Evolutionary conservation across 2,113 vertebrate species (phyloP), one percentile per base, ranked within the genome.

Genomic region (Pelusios castaneus): DNA sequence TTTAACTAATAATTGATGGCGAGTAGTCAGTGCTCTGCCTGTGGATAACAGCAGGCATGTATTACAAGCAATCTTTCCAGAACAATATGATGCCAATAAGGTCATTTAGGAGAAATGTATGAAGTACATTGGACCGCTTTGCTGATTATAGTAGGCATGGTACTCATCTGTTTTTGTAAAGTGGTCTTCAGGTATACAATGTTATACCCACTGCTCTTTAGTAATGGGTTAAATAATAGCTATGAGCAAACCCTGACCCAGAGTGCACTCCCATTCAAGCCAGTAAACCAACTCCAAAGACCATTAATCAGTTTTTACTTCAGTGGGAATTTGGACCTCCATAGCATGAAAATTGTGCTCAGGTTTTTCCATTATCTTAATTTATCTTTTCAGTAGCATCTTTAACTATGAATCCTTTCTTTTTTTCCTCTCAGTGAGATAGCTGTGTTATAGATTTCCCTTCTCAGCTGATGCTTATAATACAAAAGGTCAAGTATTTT

Each of bases 11-110:
- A 88, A 81, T 77, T 73, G 81, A 58, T 93, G 92, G 80, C 51
- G 95, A 91, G 94, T 86, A 94, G 92, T 88, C 97, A 86, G 92
- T 95, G 89, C 93, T 95, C 91, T 94, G 87, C 90, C 73, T 89
- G 88, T 60, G 89, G 93, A 97, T 90, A 89, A 92, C 87, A 95
- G 84, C 73, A 96, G 91, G 51, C 41, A 75, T 41, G 8, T 49
- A 76, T 56, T 75, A 49, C 83, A 96, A 60, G 17, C 85, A 83
- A 82, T 89, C 90, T 92, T 86, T 94, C 76, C 85, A 93, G 87
- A 89, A 92, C 63, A 60, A 31, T 84, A 47, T 45, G 83, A 88
- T 25, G 41, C 52, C 49, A 93, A 89, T 8, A 85, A 21, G 85
- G 34, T 31, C 90, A 80, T 85, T 89, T 84, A 85, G 52, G 56